A percentile compares a stretch with the other conserved stretches of the same genome.
phyloP scores from a whole-genome alignment of 2,113 vertebrate species.

The Hyperopisus bebe region DNA sequence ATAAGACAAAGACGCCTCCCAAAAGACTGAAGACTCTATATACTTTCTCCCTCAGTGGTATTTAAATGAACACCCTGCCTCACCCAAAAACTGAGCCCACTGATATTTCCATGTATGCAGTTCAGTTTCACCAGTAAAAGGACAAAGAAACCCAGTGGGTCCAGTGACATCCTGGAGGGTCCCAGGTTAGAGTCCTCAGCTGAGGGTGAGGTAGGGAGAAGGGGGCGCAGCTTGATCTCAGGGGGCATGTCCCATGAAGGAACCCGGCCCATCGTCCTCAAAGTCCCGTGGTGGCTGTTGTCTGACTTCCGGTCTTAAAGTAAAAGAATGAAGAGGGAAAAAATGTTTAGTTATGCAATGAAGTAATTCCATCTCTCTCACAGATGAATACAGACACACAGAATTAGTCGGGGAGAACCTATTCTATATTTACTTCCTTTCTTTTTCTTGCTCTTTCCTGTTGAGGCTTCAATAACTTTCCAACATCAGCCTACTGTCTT shows the following conservation, averaged over 20 bases:
- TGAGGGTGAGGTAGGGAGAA: slow-evolving; percentile 7
- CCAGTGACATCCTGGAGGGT: not conserved
- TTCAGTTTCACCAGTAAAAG: not conserved
- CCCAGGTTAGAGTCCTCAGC: slow-evolving; percentile 5
- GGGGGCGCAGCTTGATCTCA: slow-evolving; percentile 36
- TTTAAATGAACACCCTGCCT: not conserved
- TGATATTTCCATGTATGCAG: not conserved
- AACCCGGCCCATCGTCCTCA: slow-evolving; percentile 49
- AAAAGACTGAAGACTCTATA: not conserved
- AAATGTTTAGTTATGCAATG: not conserved
- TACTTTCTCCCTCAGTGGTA: not conserved
- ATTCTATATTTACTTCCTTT: not conserved
- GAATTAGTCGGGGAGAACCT: not conserved
- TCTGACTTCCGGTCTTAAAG: slow-evolving; percentile 46
- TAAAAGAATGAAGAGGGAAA: slow-evolving; percentile 13
- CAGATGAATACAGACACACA: slow-evolving; percentile 48
- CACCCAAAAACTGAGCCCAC: not conserved
- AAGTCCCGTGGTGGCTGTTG: slow-evolving; percentile 46
- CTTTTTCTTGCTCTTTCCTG: not conserved
- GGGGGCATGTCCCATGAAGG: slow-evolving; percentile 57
- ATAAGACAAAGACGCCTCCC: not conserved
- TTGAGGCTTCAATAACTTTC: not conserved
- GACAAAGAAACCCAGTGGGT: not conserved
- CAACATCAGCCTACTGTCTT: not conserved
- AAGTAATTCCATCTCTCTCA: slow-evolving; percentile 11